Evolutionary conservation across 2,113 vertebrate species (phyloP), one percentile per base, ranked within the genome.

Genomic region (Carassius carassius): DNA sequence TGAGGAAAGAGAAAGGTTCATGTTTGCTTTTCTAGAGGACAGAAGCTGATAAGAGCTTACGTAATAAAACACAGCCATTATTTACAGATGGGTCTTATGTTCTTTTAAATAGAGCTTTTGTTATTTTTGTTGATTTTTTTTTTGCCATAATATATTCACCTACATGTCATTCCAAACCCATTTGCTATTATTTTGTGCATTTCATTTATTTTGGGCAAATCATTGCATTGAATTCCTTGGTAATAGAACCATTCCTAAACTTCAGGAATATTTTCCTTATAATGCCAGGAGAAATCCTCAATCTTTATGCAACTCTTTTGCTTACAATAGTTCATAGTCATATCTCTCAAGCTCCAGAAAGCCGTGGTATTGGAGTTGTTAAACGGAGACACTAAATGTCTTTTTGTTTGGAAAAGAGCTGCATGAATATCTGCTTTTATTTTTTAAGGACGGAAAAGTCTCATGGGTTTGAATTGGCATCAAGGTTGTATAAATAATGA

Each of bases 11-110:
- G 70, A 73, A 79, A 74, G 25, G 37, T 84, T 67, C 73, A 77
- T 47, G 73, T 84, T 84, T 65, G 62, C 73, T 49, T 51, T 77
- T 21, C 81, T 41, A 56, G 17, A 37, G 37, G 37, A 37, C 37
- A 5, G 37, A 11, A 23, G 44, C 7, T n/a, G 87, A 88, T 92
- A 91, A 92, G 86, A 72, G 3, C 13, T 63, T 67, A 35, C 62
- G 19, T 78, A 51, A 78, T 58, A 29, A 54, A 84, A 21, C 54
- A 41, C 10, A 0, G 6, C 12, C 49, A 19, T 76, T 76, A 32
- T 76, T 76, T 76, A 76, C 47, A 54, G 74, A 32, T 54, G 47
- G 16, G 4, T n/a, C 17, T 41, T 41, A 69, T 21, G 35, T 41
- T 37, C 69, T 72, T 21, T 69, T 69, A 35, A 69, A 69, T 19